Evolutionary conservation across 2,113 vertebrate genomes (phyloP), one percentile per base, ranked within the genome.

Genomic region (Brevimyrus niger): DNA sequence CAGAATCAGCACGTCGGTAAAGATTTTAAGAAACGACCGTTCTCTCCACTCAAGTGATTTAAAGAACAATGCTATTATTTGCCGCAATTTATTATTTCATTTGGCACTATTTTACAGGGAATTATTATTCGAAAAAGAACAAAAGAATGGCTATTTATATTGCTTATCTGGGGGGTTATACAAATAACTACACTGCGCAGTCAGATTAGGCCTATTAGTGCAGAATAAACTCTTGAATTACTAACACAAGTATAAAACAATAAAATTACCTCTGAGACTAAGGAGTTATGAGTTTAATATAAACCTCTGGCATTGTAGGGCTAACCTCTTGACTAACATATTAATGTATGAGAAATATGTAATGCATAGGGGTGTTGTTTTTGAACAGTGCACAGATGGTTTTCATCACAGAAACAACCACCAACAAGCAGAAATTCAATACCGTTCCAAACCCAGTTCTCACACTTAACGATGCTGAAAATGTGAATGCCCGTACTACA

Each of bases 361-460:
- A 91, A 89, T 91, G 55, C 48, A 55, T 85, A 87, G 21, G 89
- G 89, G 84, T 53, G 73, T 88, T 89, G 90, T 90, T 92, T 91
- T 89, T 92, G 89, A 85, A 90, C 89, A 86, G 87, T 83, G 48
- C 23, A 89, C 91, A 91, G 89, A 92, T 94, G 92, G 91, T 89
- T 88, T 48, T 90, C 91, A 93, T 90, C 92, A 92, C 61, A 87
- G 73, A 80, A 31, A 55, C 91, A 93, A 94, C 92, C 92, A 92
- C 50, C 88, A 88, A 92, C 88, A 91, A 90, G 91, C 88, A 90
- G 92, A 92, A 80, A 80, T 90, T 88, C 44, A 90, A 91, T 69
- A 91, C 76, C 88, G 88, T 86, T 90, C 87, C 90, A 85, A 83
- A 89, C 90, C 92, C 91, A 91, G 91, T 87, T 51, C 88, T 89